A percentile compares a stretch with the other conserved stretches of the same genome.
Conservation (phyloP, 2,888 invertebrate species). For the Neria commutata region DNA sequence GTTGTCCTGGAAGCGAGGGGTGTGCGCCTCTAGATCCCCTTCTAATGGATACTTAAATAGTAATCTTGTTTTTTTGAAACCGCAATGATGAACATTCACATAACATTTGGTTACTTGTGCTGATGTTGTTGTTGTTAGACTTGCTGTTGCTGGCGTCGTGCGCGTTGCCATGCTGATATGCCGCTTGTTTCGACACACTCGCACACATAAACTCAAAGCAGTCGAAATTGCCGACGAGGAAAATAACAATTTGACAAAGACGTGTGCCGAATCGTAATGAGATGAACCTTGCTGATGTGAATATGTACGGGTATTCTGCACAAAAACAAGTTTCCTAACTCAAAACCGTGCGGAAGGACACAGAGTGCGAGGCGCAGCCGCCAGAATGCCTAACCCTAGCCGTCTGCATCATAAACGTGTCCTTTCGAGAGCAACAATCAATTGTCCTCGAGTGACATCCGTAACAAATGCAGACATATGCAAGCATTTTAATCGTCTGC, state of each 20-base stretch:
- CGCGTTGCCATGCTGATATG: not conserved
- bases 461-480: not conserved
- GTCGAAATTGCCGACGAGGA: slow-evolving; percentile 8
- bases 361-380: too few species aligned
- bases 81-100: slow-evolving; percentile 48
- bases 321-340: too few species aligned
- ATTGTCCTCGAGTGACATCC: slow-evolving; percentile 3
- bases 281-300: not conserved
- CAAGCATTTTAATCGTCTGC: too few species aligned
- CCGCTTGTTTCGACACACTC: not conserved
- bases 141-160: not conserved
- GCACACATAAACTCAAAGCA: not conserved
- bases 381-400: too few species aligned
- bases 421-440: slow-evolving; percentile 4
- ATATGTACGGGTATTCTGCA: too few species aligned
- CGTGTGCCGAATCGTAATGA: slow-evolving; percentile 28
- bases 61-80: slow-evolving; percentile 49
- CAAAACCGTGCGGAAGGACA: too few species aligned
- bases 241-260: slow-evolving; percentile 30
- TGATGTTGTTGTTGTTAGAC: slow-evolving; percentile 1
- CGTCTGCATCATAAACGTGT: too few species aligned
- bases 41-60: slow-evolving; percentile 52
- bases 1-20: not conserved
- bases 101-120: not conserved
- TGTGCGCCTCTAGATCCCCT: slow-evolving; percentile 6